Evolutionary conservation across 1,140 invertebrate species (phyloP).

Genomic region (Schlechtendalia chinensis): DNA sequence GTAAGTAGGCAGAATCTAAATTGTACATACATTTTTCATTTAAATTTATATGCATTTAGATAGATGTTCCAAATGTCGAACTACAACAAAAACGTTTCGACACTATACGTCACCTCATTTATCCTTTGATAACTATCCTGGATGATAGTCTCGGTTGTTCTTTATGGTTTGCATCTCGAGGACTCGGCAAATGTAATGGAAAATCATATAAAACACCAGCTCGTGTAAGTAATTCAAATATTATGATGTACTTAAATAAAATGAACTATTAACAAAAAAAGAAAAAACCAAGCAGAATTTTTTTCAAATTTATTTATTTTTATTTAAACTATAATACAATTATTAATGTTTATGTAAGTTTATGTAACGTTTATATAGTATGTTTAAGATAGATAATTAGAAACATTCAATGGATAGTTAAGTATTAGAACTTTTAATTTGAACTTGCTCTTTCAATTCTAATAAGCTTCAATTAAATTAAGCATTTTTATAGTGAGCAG

Average conservation of each 20-base stretch:
- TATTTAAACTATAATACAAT: too few species aligned
- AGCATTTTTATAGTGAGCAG: not conserved
- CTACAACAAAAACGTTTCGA: constrained; percentile 61
- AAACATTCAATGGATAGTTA: too few species aligned
- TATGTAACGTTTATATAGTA: not conserved
- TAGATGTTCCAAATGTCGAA: constrained; percentile 74
- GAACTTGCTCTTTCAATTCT: not conserved
- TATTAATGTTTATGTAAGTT: not conserved
- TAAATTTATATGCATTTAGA: constrained; percentile 57
- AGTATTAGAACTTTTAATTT: not conserved
- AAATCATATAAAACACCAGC: constrained; percentile 64
- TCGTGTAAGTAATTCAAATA: constrained; percentile 60
- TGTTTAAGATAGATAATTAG: not conserved
- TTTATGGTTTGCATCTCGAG: constrained; percentile 90
- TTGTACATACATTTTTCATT: not conserved
- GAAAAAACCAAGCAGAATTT: too few species aligned
- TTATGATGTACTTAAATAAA: too few species aligned
- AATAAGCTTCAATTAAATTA: not conserved
- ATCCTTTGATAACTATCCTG: constrained; percentile 81
- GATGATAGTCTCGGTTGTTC: constrained; percentile 94
- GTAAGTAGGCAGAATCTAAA: constrained; percentile 55
- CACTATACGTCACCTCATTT: constrained; percentile 73
- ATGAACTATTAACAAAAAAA: too few species aligned
- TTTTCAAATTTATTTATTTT: too few species aligned
- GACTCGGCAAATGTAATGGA: constrained; percentile 60